phyloP scores from a whole-genome alignment of 2,797 vertebrate genomes.

The Enteromius afrohamiltoni region DNA sequence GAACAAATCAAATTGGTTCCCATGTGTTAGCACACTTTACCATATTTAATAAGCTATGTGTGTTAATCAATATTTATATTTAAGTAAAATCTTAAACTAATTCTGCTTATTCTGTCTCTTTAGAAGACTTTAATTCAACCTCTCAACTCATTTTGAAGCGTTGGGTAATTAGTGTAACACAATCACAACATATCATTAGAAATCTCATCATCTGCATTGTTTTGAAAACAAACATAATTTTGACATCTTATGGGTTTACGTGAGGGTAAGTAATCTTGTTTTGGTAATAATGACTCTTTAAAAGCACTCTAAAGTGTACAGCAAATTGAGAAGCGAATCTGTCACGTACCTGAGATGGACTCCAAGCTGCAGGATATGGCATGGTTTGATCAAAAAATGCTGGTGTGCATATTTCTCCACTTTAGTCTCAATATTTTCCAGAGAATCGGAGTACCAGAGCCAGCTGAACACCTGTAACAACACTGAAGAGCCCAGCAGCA shows the following conservation, averaged over 20 bases:
- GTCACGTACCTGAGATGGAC: conserved; percentile 71
- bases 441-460: conserved; percentile 69
- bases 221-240: background rate
- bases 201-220: background rate
- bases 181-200: background rate
- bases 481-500: conserved; percentile 71
- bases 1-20: background rate
- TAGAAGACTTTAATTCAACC: no score
- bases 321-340: background rate
- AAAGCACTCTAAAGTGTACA: background rate
- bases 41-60: background rate
- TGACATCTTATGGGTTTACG: background rate
- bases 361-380: conserved; percentile 74
- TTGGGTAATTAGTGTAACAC: no score
- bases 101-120: background rate
- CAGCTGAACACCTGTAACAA: conserved; percentile 74
- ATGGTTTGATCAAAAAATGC: background rate
- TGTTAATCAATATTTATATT: background rate
- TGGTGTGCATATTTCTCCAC: conserved; percentile 48
- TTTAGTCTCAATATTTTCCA: background rate
- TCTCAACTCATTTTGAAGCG: no score
- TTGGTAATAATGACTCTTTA: background rate
- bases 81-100: background rate
- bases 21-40: no score
- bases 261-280: background rate